Evolutionary conservation across 1,140 invertebrate species (phyloP), one percentile per base, ranked within the genome.

Genomic region (Holotrichia oblita): DNA sequence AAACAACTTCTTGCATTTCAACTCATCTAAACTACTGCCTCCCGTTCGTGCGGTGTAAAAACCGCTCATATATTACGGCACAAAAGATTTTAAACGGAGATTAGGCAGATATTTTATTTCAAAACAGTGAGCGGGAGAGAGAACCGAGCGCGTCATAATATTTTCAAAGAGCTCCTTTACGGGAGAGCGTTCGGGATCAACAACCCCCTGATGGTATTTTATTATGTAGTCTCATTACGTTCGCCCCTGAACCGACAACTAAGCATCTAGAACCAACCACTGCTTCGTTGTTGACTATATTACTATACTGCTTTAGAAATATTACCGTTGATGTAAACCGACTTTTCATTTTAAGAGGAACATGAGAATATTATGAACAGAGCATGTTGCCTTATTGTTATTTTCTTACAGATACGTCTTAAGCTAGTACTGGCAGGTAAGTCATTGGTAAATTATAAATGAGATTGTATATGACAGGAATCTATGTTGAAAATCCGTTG

Each of bases 71-170:
- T 69, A 69, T 69, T 69, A 69, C 61, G 61, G 59, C 61, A 69
- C 61, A 69, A 69, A 69, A 69, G 61, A 69, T 69, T 69, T 69
- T 69, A 69, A 69, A 69, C 61, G 61, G 61, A 69, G 61, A 69
- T 69, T 69, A 69, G 61, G 61, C 61, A 69, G 61, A 69, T 69
- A 69, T 69, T 69, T 69, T 69, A 69, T 69, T 69, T 69, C 61
- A 69, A 69, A 69, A 69, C 61, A 69, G 20, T 34, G 61, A 48
- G 44, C n/a, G 44, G n/a, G n/a, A 17, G 44, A 69, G 61, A 69
- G 61, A 24, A 20, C 20, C 61, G 61, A 14, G 61, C 61, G 61
- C 61, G 61, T 69, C 61, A 69, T 69, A 69, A 69, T 69, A 69
- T 69, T 69, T 69, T 69, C 27, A 69, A 69, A 69, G 61, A 34